These are phyloP conservation scores for Epirrhoe alternata DNA, from an alignment of 2,888 invertebrate genomes.

Conservation along the genomic window DNA sequence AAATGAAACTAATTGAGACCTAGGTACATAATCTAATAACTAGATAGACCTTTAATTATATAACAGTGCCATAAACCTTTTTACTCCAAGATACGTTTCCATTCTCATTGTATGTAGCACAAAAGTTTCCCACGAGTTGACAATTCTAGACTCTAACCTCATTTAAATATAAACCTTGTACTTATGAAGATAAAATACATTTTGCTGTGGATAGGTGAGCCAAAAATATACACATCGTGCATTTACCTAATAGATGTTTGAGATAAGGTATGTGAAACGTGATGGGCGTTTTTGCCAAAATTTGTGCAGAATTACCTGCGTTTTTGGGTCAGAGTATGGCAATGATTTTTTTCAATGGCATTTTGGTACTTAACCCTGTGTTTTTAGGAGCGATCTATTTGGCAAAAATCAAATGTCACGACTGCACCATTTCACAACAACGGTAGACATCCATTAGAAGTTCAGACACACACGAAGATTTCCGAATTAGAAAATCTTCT, in stretches of 20 bases:
- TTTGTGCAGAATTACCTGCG: slow-evolving; percentile 40
- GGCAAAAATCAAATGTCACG: too few species aligned
- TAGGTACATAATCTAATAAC: not conserved
- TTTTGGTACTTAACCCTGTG: slow-evolving; percentile 9
- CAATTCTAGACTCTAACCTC: slow-evolving; percentile 21
- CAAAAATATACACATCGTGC: slow-evolving; percentile 36
- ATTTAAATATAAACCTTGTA: slow-evolving; percentile 33
- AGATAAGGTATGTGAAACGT: slow-evolving; percentile 65
- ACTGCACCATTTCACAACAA: too few species aligned
- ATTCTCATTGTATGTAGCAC: slow-evolving; percentile 33
- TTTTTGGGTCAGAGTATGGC: slow-evolving; percentile 42
- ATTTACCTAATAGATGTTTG: slow-evolving; percentile 53
- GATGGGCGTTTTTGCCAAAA: slow-evolving; percentile 55
- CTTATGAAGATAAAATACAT: slow-evolving; percentile 25
- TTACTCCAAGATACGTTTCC: slow-evolving; percentile 30
- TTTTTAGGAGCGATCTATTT: not conserved
- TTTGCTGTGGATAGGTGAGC: not conserved
- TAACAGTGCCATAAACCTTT: slow-evolving; percentile 25
- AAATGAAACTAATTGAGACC: not conserved
- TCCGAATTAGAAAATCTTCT: too few species aligned
- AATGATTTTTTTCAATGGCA: slow-evolving; percentile 36
- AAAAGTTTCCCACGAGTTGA: slow-evolving; percentile 40
- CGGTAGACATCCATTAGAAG: too few species aligned
- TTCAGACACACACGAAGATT: too few species aligned
- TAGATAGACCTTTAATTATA: not conserved